Base-by-base conservation (phyloP, 2,797 vertebrate species). In the Buceros bicornis region DNA sequence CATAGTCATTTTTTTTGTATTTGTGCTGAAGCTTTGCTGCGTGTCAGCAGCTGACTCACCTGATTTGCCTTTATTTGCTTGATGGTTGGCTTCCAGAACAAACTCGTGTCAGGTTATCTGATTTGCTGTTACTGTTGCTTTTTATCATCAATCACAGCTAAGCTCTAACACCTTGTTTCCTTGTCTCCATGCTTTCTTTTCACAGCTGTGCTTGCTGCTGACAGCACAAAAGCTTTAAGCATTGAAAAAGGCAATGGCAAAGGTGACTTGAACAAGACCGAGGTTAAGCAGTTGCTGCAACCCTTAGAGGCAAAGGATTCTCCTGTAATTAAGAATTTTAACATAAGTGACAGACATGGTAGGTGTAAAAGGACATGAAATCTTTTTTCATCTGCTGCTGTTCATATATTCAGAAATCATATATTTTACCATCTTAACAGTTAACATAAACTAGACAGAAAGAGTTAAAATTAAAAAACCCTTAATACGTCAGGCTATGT, bases 91-190 rank as follows among this genome's bases (percentile, higher is more conserved):
- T 89, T 92, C 92, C 57, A 51, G 62, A 67, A 80, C 31, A 88
- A 94, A 90, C 76, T 90, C n/a, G 21, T 80, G 48, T 71, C 45
- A 84, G 53, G 50, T 88, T 95, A 95, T 82, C 91, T 91, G 70
- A 92, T 93, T 90, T 96, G 86, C 85, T 92, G 56, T 64, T 97
- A 94, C 82, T 89, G 87, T 61, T 88, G 93, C 54, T 80, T 84
- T 97, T 80, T 93, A 51, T 76, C 88, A 92, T 94, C 90, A 88
- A 90, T 97, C 95, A 97, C 58, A 82, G 89, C 70, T 64, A 73
- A 95, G 62, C 69, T 96, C 62, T 87, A 94, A 96, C 42, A 61
- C 54, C 45, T 50, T 84, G 16, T 79, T 97, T 88, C 76, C 89
- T 94, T 90, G 42, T 89, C 67, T 87, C 61, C 8, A 1, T 82